Conservation (phyloP, 1,140 invertebrate species). For the Micrasema longulum region DNA sequence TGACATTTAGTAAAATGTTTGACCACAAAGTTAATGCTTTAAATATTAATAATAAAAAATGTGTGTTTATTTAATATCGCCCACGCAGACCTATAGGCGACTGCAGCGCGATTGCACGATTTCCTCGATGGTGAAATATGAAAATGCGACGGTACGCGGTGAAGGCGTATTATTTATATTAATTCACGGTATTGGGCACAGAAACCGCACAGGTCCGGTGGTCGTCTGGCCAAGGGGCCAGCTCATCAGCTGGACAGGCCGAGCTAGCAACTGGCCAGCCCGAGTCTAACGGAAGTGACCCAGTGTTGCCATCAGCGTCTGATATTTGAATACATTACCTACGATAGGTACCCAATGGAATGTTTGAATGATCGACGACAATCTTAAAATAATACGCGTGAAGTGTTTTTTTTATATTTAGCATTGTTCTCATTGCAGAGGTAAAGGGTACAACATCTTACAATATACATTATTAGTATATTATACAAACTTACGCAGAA, state of each 20-base stretch:
- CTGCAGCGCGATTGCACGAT: conserved; percentile 9
- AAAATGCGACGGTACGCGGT: background rate
- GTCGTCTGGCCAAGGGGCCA: background rate
- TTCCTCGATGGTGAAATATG: conserved; percentile 20
- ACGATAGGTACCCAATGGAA: no score
- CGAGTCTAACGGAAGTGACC: conserved; percentile 4
- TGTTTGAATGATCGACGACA: no score
- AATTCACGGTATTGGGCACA: conserved; percentile 14
- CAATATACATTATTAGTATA: background rate
- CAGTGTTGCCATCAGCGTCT: background rate
- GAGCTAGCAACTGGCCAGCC: background rate
- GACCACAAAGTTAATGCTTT: no score
- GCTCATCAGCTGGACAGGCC: background rate
- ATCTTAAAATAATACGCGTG: no score
- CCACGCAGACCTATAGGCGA: no score
- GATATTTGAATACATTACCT: no score
- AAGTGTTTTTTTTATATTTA: no score
- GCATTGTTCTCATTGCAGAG: no score
- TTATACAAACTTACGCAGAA: background rate
- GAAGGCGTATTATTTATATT: background rate
- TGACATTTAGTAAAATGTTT: no score
- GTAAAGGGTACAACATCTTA: background rate
- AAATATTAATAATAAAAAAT: no score
- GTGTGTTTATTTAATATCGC: no score
- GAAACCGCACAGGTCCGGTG: background rate